These are phyloP conservation scores for Cryptocephalus moraei DNA, from an alignment of 2,888 invertebrate genomes.

Conservation along the genomic window DNA sequence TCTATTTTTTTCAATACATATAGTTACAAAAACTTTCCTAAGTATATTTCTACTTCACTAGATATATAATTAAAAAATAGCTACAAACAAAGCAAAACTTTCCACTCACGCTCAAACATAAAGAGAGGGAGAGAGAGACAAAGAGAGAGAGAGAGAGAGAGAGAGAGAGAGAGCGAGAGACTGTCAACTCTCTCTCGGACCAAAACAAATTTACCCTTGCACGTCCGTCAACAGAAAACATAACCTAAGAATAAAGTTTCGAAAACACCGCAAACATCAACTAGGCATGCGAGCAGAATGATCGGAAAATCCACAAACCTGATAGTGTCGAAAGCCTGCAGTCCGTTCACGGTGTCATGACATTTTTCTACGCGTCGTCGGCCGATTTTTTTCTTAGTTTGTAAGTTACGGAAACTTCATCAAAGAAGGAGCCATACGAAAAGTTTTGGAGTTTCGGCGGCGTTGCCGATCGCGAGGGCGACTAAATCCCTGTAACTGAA, in stretches of 20 bases:
- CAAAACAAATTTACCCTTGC: slow-evolving; percentile 2
- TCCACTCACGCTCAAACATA: not conserved
- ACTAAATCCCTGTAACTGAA: too few species aligned
- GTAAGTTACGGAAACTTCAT: slow-evolving; percentile 29
- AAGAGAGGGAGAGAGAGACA: too few species aligned
- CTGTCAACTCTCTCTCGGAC: not conserved
- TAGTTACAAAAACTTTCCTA: too few species aligned
- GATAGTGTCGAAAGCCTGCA: too few species aligned
- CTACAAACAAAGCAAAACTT: not conserved
- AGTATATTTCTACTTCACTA: too few species aligned
- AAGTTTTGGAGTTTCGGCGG: slow-evolving; percentile 25
- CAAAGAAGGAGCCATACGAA: slow-evolving; percentile 29
- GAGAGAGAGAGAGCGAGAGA: too few species aligned
- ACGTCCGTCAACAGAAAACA: slow-evolving; percentile 18
- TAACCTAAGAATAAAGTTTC: slow-evolving; percentile 23
- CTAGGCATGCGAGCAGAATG: slow-evolving; percentile 19
- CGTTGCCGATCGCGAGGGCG: slow-evolving; percentile 3
- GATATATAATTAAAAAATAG: slow-evolving; percentile 1
- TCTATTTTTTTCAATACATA: too few species aligned
- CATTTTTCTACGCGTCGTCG: slow-evolving; percentile 12
- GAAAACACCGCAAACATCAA: slow-evolving; percentile 21
- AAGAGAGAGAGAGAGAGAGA: too few species aligned
- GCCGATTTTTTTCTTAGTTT: slow-evolving; percentile 8
- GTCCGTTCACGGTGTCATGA: not conserved
- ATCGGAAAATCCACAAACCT: too few species aligned